Evolutionary conservation across 2,797 vertebrate genomes (phyloP).

Genomic region (Threskiornis aethiopicus): DNA sequence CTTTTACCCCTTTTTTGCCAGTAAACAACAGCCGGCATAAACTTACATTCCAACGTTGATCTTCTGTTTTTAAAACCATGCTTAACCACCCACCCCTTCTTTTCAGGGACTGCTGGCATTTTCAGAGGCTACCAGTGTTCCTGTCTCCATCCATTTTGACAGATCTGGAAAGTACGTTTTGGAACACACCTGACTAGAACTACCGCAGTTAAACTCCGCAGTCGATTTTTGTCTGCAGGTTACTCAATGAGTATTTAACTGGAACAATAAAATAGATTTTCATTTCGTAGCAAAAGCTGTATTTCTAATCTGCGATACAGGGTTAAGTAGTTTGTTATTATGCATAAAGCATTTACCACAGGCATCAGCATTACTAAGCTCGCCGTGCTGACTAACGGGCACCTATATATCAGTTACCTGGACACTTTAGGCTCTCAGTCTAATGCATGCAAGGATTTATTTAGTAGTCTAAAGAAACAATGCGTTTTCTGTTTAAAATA

Average conservation of each 20-base stretch:
- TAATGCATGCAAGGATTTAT: neutral
- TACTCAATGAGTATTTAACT: neutral
- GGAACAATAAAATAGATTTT: neutral
- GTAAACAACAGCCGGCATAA: neutral
- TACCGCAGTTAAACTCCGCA: neutral
- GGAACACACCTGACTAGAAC: neutral
- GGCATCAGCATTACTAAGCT: neutral
- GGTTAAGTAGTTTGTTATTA: neutral
- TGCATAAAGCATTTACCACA: rapidly evolving
- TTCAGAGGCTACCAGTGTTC: constrained; percentile 81
- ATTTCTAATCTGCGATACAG: neutral
- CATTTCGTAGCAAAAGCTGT: neutral
- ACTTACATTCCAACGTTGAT: rapidly evolving
- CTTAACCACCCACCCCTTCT: neutral
- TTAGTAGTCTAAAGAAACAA: neutral
- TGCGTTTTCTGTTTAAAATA: neutral
- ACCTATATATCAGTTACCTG: neutral
- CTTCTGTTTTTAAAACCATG: neutral
- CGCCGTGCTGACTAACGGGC: neutral
- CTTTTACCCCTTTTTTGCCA: neutral
- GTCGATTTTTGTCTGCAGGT: neutral
- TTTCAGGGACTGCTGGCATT: constrained; percentile 87
- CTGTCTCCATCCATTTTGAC: constrained; percentile 83
- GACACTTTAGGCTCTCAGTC: neutral
- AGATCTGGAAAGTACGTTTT: constrained; percentile 84